These are phyloP conservation scores for Philopotamus ludificatus DNA, from an alignment of 1,140 invertebrate species.

Conservation along the genomic window DNA sequence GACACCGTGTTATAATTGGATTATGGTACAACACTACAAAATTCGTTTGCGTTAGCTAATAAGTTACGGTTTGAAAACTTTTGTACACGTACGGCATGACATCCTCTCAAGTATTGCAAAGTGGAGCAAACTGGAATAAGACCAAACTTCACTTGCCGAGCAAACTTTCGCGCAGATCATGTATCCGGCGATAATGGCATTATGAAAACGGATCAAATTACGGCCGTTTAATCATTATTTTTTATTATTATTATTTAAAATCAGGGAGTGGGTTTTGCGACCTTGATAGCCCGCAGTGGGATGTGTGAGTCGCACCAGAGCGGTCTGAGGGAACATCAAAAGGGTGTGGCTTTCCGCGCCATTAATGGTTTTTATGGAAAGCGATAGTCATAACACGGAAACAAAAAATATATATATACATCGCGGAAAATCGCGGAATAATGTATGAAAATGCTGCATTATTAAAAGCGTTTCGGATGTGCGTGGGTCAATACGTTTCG, in stretches of 20 bases:
- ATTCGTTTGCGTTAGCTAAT: too few species aligned
- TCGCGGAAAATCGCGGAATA: not conserved
- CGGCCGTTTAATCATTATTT: too few species aligned
- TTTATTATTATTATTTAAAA: too few species aligned
- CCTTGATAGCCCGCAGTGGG: not conserved
- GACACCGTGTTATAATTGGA: too few species aligned
- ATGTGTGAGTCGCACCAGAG: not conserved
- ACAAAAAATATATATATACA: not conserved
- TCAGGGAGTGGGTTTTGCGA: not conserved
- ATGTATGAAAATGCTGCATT: not conserved
- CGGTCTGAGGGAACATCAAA: slow-evolving; percentile 3
- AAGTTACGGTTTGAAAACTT: too few species aligned
- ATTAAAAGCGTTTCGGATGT: too few species aligned
- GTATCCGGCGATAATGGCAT: not conserved
- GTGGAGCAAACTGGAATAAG: not conserved
- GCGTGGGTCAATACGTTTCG: too few species aligned
- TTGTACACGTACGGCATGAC: not conserved
- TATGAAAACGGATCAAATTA: too few species aligned
- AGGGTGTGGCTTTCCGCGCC: slow-evolving; percentile 9
- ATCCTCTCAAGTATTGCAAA: not conserved
- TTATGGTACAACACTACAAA: too few species aligned
- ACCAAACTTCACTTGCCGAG: not conserved
- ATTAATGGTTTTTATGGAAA: slow-evolving; percentile 7
- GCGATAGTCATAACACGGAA: not conserved
- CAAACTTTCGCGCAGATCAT: slow-evolving; percentile 1